phyloP scores from a whole-genome alignment of 1,140 invertebrate genomes.

The Macrosteles quadrilineatus region DNA sequence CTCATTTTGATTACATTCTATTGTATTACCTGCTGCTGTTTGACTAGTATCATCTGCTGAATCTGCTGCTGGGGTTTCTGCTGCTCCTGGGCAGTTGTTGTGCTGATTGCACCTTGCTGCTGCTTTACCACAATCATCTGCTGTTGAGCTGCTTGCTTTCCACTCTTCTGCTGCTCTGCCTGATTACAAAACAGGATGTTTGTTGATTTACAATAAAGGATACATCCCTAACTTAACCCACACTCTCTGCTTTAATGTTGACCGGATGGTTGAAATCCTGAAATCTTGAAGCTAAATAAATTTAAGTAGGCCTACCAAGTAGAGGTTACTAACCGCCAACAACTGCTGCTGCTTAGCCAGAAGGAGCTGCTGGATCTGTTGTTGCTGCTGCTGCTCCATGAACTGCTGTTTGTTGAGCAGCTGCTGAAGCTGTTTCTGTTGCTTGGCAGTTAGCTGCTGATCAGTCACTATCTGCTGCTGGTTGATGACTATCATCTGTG shows the following conservation, averaged over 20 bases:
- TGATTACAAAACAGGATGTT: no score
- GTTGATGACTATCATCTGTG: constrained; percentile 42
- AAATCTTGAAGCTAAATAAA: no score
- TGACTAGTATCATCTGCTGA: constrained; percentile 41
- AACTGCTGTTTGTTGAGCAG: constrained; percentile 32
- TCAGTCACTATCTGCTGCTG: constrained; percentile 39
- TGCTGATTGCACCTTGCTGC: constrained; percentile 32
- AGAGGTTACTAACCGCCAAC: not conserved
- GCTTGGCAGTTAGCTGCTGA: constrained; percentile 36
- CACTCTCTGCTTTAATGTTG: no score
- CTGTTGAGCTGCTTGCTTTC: constrained; percentile 40
- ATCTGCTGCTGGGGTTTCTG: constrained; percentile 40
- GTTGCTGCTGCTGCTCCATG: constrained; percentile 31
- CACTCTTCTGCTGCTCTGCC: constrained; percentile 36
- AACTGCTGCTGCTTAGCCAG: constrained; percentile 40
- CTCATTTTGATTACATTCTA: no score
- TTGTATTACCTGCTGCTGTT: constrained; percentile 36
- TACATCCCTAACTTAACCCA: no score
- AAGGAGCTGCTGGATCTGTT: constrained; percentile 37
- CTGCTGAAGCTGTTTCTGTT: constrained; percentile 41
- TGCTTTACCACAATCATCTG: constrained; percentile 51
- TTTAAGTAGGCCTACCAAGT: no score
- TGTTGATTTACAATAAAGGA: no score
- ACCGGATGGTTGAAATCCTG: no score
- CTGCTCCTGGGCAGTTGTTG: not conserved